phyloP scores from a whole-genome alignment of 2,888 invertebrate species.

The Cheilosia scutellata region DNA sequence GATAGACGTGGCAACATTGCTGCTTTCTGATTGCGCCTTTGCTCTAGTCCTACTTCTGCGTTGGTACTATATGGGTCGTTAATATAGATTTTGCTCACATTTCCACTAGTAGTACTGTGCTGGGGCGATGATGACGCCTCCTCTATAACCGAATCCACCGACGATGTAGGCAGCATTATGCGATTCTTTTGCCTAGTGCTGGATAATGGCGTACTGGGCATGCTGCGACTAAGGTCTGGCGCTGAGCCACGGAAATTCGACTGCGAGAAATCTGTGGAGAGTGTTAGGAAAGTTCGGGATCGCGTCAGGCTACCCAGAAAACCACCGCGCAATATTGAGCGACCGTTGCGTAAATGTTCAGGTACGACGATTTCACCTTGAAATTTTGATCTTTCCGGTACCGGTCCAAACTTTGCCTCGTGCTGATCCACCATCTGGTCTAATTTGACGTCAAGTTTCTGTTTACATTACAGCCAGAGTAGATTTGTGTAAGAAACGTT shows the following conservation, averaged over 20 bases:
- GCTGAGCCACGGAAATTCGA: slow-evolving; percentile 82
- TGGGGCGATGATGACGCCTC: slow-evolving; percentile 77
- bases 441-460: slow-evolving; percentile 83
- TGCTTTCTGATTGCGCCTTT: slow-evolving; percentile 67
- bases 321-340: slow-evolving; percentile 81
- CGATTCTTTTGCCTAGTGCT: slow-evolving; percentile 76
- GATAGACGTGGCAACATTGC: slow-evolving; percentile 64
- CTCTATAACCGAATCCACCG: slow-evolving; percentile 79
- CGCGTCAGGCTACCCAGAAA: slow-evolving; percentile 86
- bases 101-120: slow-evolving; percentile 64
- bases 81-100: slow-evolving; percentile 70
- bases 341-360: slow-evolving; percentile 80
- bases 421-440: slow-evolving; percentile 79
- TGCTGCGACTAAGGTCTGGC: slow-evolving; percentile 83
- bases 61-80: slow-evolving; percentile 47
- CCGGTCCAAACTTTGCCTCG: slow-evolving; percentile 79
- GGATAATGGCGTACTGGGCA: slow-evolving; percentile 82
- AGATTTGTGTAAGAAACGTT: slow-evolving; percentile 28
- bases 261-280: slow-evolving; percentile 80
- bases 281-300: slow-evolving; percentile 86
- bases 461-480: slow-evolving; percentile 50
- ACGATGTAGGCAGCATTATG: slow-evolving; percentile 77
- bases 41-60: slow-evolving; percentile 58
- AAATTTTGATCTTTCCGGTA: slow-evolving; percentile 79
- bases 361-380: slow-evolving; percentile 83